phyloP scores from a whole-genome alignment of 2,888 invertebrate species.

The Drosophila pseudotakahashii region DNA sequence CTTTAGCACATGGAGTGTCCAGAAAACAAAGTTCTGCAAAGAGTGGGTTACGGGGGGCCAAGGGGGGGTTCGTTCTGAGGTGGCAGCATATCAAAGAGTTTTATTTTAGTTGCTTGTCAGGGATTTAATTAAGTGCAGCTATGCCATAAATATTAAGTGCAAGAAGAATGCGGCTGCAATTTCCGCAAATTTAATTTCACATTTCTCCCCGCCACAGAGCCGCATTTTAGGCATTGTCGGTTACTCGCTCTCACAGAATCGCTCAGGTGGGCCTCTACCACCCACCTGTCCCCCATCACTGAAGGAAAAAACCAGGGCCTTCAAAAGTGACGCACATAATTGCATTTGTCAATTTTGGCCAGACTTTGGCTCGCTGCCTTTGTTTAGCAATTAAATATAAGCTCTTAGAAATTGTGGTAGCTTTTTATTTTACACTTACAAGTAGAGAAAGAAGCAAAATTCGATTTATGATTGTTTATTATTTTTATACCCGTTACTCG shows the following conservation, averaged over 20 bases:
- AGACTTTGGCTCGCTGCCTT: neutral
- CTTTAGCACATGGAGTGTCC: conserved; percentile 49
- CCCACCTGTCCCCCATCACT: neutral
- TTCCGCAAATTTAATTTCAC: conserved; percentile 15
- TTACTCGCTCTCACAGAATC: neutral
- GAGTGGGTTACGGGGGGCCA: neutral
- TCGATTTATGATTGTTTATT: too few relatives aligned
- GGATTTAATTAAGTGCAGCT: conserved; percentile 46
- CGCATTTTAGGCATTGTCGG: conserved; percentile 1
- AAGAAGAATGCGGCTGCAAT: conserved; percentile 20
- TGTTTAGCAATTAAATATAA: too few relatives aligned
- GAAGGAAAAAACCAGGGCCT: neutral
- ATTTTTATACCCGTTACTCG: too few relatives aligned
- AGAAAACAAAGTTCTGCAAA: conserved; percentile 35
- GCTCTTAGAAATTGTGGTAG: too few relatives aligned
- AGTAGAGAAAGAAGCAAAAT: too few relatives aligned
- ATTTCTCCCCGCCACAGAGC: neutral
- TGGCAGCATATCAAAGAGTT: conserved; percentile 35
- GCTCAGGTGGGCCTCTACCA: neutral
- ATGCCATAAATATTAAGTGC: conserved; percentile 45
- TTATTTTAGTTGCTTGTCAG: conserved; percentile 34
- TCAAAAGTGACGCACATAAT: neutral
- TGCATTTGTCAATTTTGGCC: neutral
- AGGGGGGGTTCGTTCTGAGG: neutral
- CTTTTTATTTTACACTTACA: too few relatives aligned